phyloP scores from a whole-genome alignment of 2,797 vertebrate species.

The Coracias cyanogaster region DNA sequence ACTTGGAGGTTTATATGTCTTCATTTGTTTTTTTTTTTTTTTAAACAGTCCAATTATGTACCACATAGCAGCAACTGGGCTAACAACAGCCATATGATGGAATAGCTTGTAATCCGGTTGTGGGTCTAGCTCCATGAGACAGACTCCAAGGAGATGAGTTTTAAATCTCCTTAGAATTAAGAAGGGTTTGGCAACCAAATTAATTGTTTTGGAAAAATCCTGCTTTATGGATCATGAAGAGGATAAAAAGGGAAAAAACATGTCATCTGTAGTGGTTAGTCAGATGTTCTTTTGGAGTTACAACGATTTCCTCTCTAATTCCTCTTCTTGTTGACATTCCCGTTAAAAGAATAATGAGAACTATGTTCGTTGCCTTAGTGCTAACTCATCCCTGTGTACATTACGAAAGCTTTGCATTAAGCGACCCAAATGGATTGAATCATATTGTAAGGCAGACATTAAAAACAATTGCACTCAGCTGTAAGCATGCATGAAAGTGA shows the following conservation, averaged over 20 bases:
- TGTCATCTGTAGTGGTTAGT: slow-evolving; percentile 67
- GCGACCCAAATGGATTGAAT: slow-evolving; percentile 32
- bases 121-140: slow-evolving; percentile 66
- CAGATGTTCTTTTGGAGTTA: slow-evolving; percentile 78
- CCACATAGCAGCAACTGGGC: slow-evolving; percentile 57
- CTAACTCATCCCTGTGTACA: slow-evolving; percentile 51
- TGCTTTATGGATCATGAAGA: slow-evolving; percentile 66
- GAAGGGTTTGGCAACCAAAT: slow-evolving; percentile 75
- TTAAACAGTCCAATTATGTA: slow-evolving; percentile 62
- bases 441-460: background rate
- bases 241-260: slow-evolving; percentile 70
- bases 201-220: slow-evolving; percentile 79
- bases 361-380: background rate
- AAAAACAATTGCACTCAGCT: slow-evolving; percentile 37
- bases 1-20: background rate
- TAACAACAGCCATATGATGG: slow-evolving; percentile 76
- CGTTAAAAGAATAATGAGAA: slow-evolving; percentile 73
- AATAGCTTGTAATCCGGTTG: slow-evolving; percentile 77
- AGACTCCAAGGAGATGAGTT: slow-evolving; percentile 73
- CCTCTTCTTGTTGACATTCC: slow-evolving; percentile 68
- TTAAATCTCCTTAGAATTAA: slow-evolving; percentile 80
- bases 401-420: slow-evolving; percentile 64
- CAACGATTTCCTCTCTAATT: slow-evolving; percentile 73
- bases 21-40: background rate
- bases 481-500: background rate